A percentile compares a stretch with the other conserved stretches of the same genome.
Conservation (phyloP, 2,797 vertebrate species). For the Amphiprion clarkii region DNA sequence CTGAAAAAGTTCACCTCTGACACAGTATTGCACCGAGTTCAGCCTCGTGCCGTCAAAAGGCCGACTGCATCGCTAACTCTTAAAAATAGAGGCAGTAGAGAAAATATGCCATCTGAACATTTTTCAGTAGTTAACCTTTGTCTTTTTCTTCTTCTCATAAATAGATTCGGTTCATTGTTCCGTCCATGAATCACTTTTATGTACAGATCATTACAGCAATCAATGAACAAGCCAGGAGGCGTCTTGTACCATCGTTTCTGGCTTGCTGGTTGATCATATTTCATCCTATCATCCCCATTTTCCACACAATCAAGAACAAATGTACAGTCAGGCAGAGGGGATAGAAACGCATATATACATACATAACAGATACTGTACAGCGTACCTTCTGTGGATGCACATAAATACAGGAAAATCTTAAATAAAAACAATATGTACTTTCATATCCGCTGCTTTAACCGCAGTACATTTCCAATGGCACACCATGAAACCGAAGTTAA, state of each 20-base stretch:
- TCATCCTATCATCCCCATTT: slow-evolving; percentile 6
- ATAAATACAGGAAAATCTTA: slow-evolving; percentile 68
- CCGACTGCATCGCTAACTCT: slow-evolving; percentile 64
- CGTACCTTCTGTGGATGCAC: slow-evolving; percentile 43
- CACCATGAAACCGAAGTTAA: background rate
- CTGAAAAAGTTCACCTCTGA: slow-evolving; percentile 35
- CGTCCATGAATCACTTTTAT: slow-evolving; percentile 68
- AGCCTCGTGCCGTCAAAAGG: slow-evolving; percentile 77
- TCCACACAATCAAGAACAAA: slow-evolving; percentile 55
- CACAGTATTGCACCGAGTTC: slow-evolving; percentile 85
- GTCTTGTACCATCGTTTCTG: background rate
- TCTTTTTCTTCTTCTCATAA: slow-evolving; percentile 55
- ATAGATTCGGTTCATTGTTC: slow-evolving; percentile 65
- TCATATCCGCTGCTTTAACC: background rate
- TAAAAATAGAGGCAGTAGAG: slow-evolving; percentile 88
- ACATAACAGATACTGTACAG: slow-evolving; percentile 48
- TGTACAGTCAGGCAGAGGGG: slow-evolving; percentile 58
- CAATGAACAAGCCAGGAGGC: slow-evolving; percentile 16
- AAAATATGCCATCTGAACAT: slow-evolving; percentile 85
- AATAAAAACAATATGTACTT: slow-evolving; percentile 41
- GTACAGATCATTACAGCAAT: slow-evolving; percentile 63
- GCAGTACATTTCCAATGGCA: slow-evolving; percentile 31
- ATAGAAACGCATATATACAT: slow-evolving; percentile 56
- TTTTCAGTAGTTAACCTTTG: slow-evolving; percentile 79
- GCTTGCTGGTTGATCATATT: slow-evolving; percentile 10